Conservation (phyloP, 2,113 vertebrate species). For the Craseonycteris thonglongyai region DNA sequence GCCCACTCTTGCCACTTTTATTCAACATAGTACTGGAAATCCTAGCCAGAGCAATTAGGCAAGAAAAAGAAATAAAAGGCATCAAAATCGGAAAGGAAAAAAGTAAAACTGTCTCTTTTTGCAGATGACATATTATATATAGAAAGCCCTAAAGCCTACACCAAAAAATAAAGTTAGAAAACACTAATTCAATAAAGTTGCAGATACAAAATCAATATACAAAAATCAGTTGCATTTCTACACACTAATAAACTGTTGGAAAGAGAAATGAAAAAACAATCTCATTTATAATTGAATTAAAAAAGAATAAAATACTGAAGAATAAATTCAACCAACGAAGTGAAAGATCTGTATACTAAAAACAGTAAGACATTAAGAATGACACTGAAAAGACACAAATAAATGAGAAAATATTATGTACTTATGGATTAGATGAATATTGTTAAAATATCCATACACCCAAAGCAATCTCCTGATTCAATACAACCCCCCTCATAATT, state of each 20-base stretch:
- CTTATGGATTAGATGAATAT: not conserved
- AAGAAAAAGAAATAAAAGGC: constrained; percentile 55
- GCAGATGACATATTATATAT: constrained; percentile 12
- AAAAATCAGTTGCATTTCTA: constrained; percentile 25
- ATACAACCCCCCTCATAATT: not conserved
- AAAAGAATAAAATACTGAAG: not conserved
- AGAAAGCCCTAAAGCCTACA: not conserved
- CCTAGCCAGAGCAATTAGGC: constrained; percentile 51
- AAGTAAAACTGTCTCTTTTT: constrained; percentile 30
- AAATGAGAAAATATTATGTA: not conserved
- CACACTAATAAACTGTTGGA: not conserved
- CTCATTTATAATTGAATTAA: not conserved
- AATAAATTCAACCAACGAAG: not conserved
- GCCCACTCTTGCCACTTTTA: constrained; percentile 42
- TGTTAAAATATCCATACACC: not conserved
- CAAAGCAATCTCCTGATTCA: not conserved
- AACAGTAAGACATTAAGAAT: not conserved
- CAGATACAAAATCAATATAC: not conserved
- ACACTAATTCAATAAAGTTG: not conserved
- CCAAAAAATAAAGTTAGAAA: not conserved
- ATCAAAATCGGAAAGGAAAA: constrained; percentile 50
- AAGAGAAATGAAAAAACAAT: constrained; percentile 7
- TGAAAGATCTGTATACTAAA: not conserved
- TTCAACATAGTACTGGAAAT: constrained; percentile 55
- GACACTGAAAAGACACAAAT: not conserved